phyloP scores from a whole-genome alignment of 2,888 invertebrate species.

The Prenolepis imparis region DNA sequence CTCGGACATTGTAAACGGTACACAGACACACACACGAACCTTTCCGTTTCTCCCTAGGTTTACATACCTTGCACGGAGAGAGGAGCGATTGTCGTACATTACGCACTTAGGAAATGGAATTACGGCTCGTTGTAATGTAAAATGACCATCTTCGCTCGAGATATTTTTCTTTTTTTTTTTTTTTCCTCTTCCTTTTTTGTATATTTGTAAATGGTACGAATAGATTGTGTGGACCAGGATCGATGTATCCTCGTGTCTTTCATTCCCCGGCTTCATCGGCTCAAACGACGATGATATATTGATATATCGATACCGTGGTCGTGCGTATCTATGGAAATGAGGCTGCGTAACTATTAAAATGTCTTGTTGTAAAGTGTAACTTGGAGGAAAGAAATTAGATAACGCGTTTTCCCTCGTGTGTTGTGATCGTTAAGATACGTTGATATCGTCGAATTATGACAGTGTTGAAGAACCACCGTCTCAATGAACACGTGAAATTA shows the following conservation, averaged over 20 bases:
- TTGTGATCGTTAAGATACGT: conserved; percentile 29
- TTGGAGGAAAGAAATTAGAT: background rate
- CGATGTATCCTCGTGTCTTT: conserved; percentile 64
- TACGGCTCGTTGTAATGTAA: conserved; percentile 33
- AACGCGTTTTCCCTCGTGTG: conserved; percentile 44
- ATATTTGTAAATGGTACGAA: conserved; percentile 71
- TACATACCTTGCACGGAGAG: conserved; percentile 31
- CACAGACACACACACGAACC: background rate
- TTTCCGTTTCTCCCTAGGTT: background rate
- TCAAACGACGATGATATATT: conserved; percentile 17
- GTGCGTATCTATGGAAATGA: conserved; percentile 38
- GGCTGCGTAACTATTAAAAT: conserved; percentile 40
- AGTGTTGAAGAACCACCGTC: conserved; percentile 13
- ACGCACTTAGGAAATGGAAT: conserved; percentile 16
- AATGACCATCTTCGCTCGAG: conserved; percentile 29
- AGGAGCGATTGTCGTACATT: conserved; percentile 18
- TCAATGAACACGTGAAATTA: conserved; percentile 36
- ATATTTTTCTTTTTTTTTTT: conserved; percentile 37
- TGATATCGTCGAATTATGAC: conserved; percentile 21
- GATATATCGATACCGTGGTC: conserved; percentile 7
- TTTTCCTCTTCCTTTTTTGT: conserved; percentile 61
- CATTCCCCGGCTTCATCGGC: conserved; percentile 59
- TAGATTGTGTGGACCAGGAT: conserved; percentile 62
- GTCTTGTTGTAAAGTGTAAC: conserved; percentile 31
- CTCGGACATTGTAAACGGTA: conserved; percentile 27